phyloP scores from a whole-genome alignment of 2,113 vertebrate species.

The Artemisiospiza belli region DNA sequence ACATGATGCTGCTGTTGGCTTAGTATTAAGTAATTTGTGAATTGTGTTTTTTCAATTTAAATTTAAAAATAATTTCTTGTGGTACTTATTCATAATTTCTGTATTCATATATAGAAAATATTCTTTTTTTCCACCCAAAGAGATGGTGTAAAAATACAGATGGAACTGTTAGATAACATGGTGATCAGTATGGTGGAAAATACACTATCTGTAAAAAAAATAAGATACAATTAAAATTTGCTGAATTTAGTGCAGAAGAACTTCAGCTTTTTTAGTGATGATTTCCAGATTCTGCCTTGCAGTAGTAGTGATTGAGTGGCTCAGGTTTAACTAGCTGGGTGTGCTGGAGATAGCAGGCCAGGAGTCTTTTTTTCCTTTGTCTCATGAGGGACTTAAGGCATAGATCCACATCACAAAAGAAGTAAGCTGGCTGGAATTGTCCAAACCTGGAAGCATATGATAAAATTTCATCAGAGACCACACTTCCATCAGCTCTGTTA shows the following conservation, averaged over 20 bases:
- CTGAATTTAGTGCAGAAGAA: background rate
- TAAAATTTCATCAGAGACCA: background rate
- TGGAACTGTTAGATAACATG: background rate
- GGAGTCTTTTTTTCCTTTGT: background rate
- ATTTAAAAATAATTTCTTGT: background rate
- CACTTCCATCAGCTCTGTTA: background rate
- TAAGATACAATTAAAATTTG: background rate
- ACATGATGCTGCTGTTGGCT: background rate
- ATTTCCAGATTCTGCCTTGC: background rate
- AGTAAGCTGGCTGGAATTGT: background rate
- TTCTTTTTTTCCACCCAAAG: rapidly evolving
- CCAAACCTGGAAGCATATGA: background rate
- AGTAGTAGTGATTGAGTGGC: background rate
- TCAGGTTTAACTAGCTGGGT: background rate
- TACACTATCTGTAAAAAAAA: background rate
- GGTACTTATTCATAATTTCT: background rate
- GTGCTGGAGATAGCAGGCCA: background rate
- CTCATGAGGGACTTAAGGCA: background rate
- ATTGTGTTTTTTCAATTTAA: background rate
- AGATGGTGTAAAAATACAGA: background rate
- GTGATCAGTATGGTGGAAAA: background rate
- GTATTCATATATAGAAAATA: background rate
- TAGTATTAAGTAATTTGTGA: background rate
- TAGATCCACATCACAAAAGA: background rate
- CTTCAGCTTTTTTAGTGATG: background rate